phyloP scores from a whole-genome alignment of 2,113 vertebrate genomes.

The Myotis davidii region DNA sequence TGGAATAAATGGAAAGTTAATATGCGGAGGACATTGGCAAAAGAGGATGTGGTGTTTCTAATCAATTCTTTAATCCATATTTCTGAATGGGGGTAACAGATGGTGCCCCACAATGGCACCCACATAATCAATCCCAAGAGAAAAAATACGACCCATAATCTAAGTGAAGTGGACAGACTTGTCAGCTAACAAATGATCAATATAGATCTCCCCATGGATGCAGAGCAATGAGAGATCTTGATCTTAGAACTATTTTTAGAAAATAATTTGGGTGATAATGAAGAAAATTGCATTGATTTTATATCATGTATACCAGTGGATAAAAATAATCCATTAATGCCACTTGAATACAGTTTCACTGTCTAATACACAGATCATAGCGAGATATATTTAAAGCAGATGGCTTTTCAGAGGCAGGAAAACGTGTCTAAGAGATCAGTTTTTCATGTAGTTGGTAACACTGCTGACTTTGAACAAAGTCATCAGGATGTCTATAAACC shows the following conservation, averaged over 20 bases:
- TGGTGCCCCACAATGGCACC: background rate
- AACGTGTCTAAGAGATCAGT: constrained; percentile 28
- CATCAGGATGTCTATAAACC: constrained; percentile 11
- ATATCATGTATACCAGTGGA: constrained; percentile 16
- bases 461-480: constrained; percentile 39
- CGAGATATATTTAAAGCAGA: constrained; percentile 57
- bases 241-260: constrained; percentile 45
- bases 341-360: constrained; percentile 35
- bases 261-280: constrained; percentile 50
- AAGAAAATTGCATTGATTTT: constrained; percentile 60
- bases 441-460: background rate
- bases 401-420: constrained; percentile 6
- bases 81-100: background rate
- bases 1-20: constrained; percentile 21
- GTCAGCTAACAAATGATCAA: background rate
- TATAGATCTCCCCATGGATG: background rate
- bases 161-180: background rate
- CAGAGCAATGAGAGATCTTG: background rate
- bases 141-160: background rate
- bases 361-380: constrained; percentile 27
- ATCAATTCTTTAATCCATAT: constrained; percentile 26
- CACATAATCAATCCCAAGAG: background rate
- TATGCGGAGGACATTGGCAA: background rate
- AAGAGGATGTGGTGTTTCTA: background rate
- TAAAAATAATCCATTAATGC: constrained; percentile 55